Evolutionary conservation across 2,888 invertebrate species (phyloP), one percentile per base, ranked within the genome.

Genomic region (Pseudococcus jackbeardsleyi): DNA sequence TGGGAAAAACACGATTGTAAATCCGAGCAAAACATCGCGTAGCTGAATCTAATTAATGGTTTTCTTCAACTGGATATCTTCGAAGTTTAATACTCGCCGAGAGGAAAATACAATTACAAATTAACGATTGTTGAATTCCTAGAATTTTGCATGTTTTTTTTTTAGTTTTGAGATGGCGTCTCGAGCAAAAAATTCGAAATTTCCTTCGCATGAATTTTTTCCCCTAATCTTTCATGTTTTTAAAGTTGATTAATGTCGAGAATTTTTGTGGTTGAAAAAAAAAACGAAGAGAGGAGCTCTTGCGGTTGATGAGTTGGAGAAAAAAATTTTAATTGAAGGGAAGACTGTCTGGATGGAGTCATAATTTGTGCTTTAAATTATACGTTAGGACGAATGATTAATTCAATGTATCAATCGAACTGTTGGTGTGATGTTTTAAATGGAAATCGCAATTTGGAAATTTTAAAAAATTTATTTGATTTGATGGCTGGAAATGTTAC

Each of bases 1-100:
- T 59, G 59, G 59, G 59, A 59, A 59, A 59, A 59, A 59, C 59
- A 59, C 19, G 59, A 59, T 59, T 59, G 19, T 59, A 19, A 59
- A 59, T 59, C 59, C 8, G 59, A 3, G 19, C 59, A 59, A 59
- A 59, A 59, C 59, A 59, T 19, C 59, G 19, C 19, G 59, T 59
- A 59, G 59, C 19, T 59, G 19, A 59, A 59, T 59, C 59, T 59
- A 59, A 59, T 59, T 59, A 59, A 59, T 59, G 59, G 59, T 59
- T 59, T 5, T 59, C 59, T 59, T 59, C 59, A 59, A 59, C 59
- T n/a, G 59, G 59, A 7, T 59, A 59, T 59, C 59, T 59, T 59
- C 19, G 59, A 11, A 59, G 59, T 9, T 19, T 19, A 19, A 19
- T n/a, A 59, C 6, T 19, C 59, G 59, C 59, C 59, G 19, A 19